Base-by-base conservation (phyloP, 2,888 invertebrate species). In the Spisula subtruncata region DNA sequence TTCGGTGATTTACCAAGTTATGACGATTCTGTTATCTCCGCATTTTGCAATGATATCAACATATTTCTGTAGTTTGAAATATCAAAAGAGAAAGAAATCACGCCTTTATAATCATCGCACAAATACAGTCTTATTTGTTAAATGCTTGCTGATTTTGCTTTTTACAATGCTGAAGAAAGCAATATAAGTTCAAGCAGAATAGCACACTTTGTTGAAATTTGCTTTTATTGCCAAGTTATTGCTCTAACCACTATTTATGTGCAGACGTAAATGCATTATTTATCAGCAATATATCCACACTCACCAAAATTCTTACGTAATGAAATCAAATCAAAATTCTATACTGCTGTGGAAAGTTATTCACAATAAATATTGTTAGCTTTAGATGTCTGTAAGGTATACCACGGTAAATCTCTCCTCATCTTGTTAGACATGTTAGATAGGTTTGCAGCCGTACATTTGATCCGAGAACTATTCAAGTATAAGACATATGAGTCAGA, bases 101-200 rank as follows among this genome's bases (percentile, higher is more conserved):
- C n/a, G 0, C 60, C 12, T 75, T 18, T 75, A 12, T 75, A 75
- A 75, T 75, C 18, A 75, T 10, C 29, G 35, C 75, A 35, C 35
- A 75, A 75, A 75, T 75, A 75, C 32, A 75, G 75, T n/a, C 29
- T 75, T 18, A 35, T 75, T 75, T 32, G 25, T 75, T 32, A 71
- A n/a, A 71, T 14, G 25, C 60, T n/a, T 8, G 25, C n/a, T 25
- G 2, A 25, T 1, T n/a, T 66, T 66, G 25, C n/a, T 41, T 66
- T 60, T 66, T 66, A 25, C n/a, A 66, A 12, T 66, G 60, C 60
- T 12, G 25, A 25, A 66, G 25, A 66, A 25, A n/a, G n/a, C n/a
- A 25, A 66, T 25, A 12, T 5, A n/a, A 41, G 16, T n/a, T 66
- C 60, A 12, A 51, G 2, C 25, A 25, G 25, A 25, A 66, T 66